Evolutionary conservation across 1,140 invertebrate species (phyloP).

Genomic region (Drosophila melanica): DNA sequence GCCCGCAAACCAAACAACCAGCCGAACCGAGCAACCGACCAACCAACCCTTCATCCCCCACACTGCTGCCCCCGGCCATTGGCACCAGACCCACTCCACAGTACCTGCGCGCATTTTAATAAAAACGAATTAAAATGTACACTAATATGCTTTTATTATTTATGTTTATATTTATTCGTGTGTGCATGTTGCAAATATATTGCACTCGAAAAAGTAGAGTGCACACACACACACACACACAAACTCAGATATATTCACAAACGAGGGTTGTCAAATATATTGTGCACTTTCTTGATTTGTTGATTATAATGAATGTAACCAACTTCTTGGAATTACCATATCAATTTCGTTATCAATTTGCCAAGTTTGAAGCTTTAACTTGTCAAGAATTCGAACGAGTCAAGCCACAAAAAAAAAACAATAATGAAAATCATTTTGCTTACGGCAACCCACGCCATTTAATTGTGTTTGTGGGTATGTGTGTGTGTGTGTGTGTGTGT

Average conservation of each 20-base stretch:
- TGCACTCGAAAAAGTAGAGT: constrained; percentile 47
- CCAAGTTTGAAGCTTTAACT: no score
- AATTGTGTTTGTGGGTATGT: not conserved
- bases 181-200: constrained; percentile 57
- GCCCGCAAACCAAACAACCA: constrained; percentile 54
- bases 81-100: not conserved
- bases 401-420: no score
- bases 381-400: no score
- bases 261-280: not conserved
- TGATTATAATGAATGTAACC: no score
- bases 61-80: not conserved
- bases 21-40: not conserved
- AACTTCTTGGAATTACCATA: no score
- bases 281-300: no score
- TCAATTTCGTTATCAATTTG: no score
- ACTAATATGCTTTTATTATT: constrained; percentile 81
- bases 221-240: not conserved
- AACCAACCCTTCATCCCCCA: not conserved
- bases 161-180: constrained; percentile 61
- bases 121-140: constrained; percentile 76
- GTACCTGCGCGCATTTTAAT: constrained; percentile 67
- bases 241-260: not conserved
- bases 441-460: not conserved
- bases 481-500: constrained; percentile 8
- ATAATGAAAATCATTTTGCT: no score